phyloP scores from a whole-genome alignment of 2,888 invertebrate genomes.

The Yponomeuta plumbellus region DNA sequence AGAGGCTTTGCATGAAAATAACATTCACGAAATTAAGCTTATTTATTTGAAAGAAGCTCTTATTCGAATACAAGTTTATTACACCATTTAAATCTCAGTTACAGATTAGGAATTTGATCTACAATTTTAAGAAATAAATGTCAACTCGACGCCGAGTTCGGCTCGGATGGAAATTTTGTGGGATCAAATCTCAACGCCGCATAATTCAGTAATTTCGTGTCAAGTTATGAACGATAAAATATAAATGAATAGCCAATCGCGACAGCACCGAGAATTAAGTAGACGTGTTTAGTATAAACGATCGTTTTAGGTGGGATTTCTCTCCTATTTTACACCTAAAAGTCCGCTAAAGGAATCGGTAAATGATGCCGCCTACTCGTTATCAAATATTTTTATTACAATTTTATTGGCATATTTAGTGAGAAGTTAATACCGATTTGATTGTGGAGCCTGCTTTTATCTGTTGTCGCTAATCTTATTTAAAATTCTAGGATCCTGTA shows the following conservation, averaged over 20 bases:
- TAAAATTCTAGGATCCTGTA: neutral
- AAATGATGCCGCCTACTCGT: conserved; percentile 12
- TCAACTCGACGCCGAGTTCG: conserved; percentile 42
- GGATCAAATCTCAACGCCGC: conserved; percentile 50
- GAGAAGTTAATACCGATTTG: conserved; percentile 1
- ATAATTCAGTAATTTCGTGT: conserved; percentile 51
- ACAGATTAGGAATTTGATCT: conserved; percentile 10
- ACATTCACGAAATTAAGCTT: neutral
- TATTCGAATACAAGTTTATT: neutral
- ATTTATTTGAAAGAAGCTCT: neutral
- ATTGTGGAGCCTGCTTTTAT: conserved; percentile 2
- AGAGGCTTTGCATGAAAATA: neutral
- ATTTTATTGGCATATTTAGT: conserved; percentile 12
- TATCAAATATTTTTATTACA: conserved; percentile 10
- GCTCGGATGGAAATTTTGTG: conserved; percentile 56
- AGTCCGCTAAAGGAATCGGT: neutral
- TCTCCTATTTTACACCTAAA: conserved; percentile 5
- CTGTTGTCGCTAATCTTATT: conserved; percentile 8
- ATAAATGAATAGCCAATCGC: conserved; percentile 40
- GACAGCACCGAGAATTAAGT: conserved; percentile 30
- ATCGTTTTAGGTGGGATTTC: conserved; percentile 11
- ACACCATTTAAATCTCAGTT: neutral
- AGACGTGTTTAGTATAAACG: conserved; percentile 28
- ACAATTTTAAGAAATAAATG: conserved; percentile 27
- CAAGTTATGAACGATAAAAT: conserved; percentile 51